A percentile compares a stretch with the other conserved stretches of the same genome.
phyloP scores from a whole-genome alignment of 2,113 vertebrate species.

The Poecilia latipinna region DNA sequence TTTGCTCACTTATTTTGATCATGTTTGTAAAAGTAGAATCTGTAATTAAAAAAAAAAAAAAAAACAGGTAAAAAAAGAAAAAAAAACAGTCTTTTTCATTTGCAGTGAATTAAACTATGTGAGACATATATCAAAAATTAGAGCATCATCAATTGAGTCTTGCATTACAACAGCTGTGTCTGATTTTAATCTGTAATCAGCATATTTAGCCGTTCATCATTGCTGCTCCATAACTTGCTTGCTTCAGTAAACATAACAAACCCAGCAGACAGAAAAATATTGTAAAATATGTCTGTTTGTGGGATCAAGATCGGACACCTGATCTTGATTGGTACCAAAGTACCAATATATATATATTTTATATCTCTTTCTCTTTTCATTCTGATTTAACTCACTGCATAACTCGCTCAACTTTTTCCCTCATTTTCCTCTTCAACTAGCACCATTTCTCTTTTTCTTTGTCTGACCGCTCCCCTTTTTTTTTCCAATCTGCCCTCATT shows the following conservation, averaged over 20 bases:
- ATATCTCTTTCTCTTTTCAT: conserved; percentile 22
- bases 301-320: conserved; percentile 53
- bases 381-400: conserved; percentile 22
- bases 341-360: conserved; percentile 27
- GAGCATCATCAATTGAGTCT: no score
- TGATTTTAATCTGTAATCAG: background rate
- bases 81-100: no score
- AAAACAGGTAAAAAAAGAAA: no score
- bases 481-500: conserved; percentile 31
- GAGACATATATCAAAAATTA: no score
- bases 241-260: conserved; percentile 42
- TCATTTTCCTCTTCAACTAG: conserved; percentile 17
- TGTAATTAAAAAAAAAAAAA: no score
- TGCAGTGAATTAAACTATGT: no score
- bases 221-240: conserved; percentile 38
- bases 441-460: conserved; percentile 3
- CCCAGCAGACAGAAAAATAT: conserved; percentile 43
- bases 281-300: conserved; percentile 22
- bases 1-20: no score
- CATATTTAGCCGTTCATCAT: conserved; percentile 36
- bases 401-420: conserved; percentile 11
- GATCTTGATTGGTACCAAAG: conserved; percentile 27
- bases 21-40: no score
- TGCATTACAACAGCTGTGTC: background rate
- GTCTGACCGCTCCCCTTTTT: conserved; percentile 10